A percentile compares a stretch with the other conserved stretches of the same genome.
phyloP scores from a whole-genome alignment of 1,140 invertebrate species.

The Oncopodura yosiiana region DNA sequence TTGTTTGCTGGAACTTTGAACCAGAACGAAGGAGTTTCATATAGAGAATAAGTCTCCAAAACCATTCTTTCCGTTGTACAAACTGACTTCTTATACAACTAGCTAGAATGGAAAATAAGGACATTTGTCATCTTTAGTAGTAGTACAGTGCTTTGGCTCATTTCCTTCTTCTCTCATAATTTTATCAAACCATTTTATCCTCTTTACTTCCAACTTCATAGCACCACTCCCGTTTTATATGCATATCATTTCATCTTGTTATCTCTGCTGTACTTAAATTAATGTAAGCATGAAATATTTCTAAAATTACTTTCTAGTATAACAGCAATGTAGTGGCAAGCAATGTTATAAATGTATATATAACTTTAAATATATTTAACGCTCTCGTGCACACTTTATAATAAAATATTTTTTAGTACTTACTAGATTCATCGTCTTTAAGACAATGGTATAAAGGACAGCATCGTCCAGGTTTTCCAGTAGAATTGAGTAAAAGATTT shows the following conservation, averaged over 20 bases:
- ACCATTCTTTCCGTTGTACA: too few relatives aligned
- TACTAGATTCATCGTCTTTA: conserved; percentile 3
- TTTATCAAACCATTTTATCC: conserved; percentile 16
- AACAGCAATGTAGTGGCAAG: too few relatives aligned
- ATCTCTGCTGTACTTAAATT: not conserved
- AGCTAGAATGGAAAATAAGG: conserved; percentile 9
- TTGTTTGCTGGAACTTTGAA: too few relatives aligned
- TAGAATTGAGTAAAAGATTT: conserved; percentile 25
- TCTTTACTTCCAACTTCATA: conserved; percentile 4
- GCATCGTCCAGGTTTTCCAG: conserved; percentile 37
- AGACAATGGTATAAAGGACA: conserved; percentile 38
- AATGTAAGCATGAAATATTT: too few relatives aligned
- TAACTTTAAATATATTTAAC: too few relatives aligned
- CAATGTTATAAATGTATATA: too few relatives aligned
- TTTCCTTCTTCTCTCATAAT: conserved; percentile 16
- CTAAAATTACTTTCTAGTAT: too few relatives aligned
- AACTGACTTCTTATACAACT: too few relatives aligned
- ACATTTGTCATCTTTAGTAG: conserved; percentile 11
- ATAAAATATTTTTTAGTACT: not conserved
- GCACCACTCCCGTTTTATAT: not conserved
- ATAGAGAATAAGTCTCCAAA: too few relatives aligned
- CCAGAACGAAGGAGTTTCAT: too few relatives aligned
- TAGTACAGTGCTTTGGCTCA: conserved; percentile 11
- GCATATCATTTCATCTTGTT: not conserved
- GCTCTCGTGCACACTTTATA: too few relatives aligned